Conservation (phyloP, 2,888 invertebrate genomes). For the Nesidiocoris tenuis region DNA sequence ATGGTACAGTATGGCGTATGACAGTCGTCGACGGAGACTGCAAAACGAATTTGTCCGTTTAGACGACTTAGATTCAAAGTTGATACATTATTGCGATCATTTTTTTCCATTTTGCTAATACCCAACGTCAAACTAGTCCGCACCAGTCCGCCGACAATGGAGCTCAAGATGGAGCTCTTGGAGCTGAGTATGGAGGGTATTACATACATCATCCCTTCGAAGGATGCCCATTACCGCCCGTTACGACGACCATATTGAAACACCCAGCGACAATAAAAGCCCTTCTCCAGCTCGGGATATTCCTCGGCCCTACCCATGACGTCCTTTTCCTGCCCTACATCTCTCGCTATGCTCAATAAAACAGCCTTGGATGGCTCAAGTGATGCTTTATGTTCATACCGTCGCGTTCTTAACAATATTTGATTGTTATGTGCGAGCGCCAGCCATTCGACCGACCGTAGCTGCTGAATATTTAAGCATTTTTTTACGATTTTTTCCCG, state of each 20-base stretch:
- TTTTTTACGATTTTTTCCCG: no score
- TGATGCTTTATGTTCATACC: not conserved
- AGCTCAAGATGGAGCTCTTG: no score
- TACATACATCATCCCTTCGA: slow-evolving; percentile 24
- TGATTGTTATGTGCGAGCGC: not conserved
- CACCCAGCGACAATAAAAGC: slow-evolving; percentile 31
- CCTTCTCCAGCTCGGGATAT: not conserved
- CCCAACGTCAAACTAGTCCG: no score
- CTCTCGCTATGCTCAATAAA: not conserved
- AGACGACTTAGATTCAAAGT: no score
- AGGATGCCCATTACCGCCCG: slow-evolving; percentile 31
- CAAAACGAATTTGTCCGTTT: no score
- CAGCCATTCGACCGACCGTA: not conserved
- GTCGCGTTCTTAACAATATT: not conserved
- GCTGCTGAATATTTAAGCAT: no score
- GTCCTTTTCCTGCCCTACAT: not conserved
- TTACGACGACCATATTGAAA: slow-evolving; percentile 33
- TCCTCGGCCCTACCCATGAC: not conserved
- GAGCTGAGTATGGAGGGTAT: not conserved
- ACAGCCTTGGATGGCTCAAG: not conserved
- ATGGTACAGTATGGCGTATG: no score
- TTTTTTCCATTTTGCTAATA: no score
- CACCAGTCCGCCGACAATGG: no score
- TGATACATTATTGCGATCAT: no score
- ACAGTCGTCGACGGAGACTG: no score